Base-by-base conservation (phyloP, 2,113 vertebrate genomes). In the Pomatostomus ruficeps region DNA sequence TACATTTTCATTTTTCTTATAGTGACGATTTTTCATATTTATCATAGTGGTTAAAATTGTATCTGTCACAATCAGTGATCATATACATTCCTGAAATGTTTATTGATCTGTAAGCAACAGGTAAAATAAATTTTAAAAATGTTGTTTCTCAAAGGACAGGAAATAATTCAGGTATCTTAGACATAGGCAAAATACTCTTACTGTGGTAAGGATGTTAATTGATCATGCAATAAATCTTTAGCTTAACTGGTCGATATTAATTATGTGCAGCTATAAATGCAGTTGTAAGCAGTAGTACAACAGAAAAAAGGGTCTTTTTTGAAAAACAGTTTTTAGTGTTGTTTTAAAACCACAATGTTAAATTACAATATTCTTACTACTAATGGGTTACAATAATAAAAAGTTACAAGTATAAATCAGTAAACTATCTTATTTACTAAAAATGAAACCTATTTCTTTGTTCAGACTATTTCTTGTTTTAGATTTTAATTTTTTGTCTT, bases 1-100 rank as follows among this genome's bases (percentile, higher is more conserved):
- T 89, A 65, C 36, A 62, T 83, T 91, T 96, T 94, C 71, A 93
- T 89, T 96, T 85, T 88, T 95, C 75, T 85, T 94, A 93, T 91
- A 48, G 43, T 93, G 85, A 55, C 35, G 77, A 58, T 88, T 87
- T 95, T 91, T 97, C 91, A 90, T 88, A 86, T 96, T 96, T 96
- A 94, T 92, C 78, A 93, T 36, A 59, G 82, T 85, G 78, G 63
- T 91, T 97, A 95, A 95, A 91, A 83, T 91, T 31, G 31, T 76
- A 93, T 89, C 78, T 54, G 59, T 89, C 93, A 80, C 74, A 89
- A 88, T 91, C 93, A 88, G 36, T 9, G 51, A 70, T 85, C 81
- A 85, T 55, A 76, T 90, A 79, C 59, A 77, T 93, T 89, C 78
- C 49, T 73, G 78, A 85, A 90, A 77, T 81, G 48, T 95, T 96